Evolutionary conservation across 2,888 invertebrate species (phyloP).

Genomic region (Agapostemon virescens): DNA sequence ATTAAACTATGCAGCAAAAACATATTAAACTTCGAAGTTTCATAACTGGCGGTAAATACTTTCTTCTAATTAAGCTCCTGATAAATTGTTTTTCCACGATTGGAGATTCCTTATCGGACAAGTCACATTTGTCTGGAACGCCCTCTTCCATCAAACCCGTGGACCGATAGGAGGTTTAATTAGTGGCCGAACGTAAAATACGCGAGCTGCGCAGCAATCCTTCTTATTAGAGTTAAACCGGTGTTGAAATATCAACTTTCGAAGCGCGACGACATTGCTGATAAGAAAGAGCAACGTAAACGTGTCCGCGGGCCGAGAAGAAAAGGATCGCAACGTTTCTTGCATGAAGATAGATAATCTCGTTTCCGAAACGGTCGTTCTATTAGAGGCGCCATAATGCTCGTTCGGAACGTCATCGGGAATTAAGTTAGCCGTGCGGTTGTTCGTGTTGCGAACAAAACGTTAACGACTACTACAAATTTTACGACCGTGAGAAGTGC

Average conservation of each 20-base stretch:
- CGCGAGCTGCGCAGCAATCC: not conserved
- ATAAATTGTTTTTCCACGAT: slow-evolving; percentile 3
- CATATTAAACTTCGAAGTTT: not conserved
- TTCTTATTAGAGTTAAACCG: not conserved
- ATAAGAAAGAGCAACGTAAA: not conserved
- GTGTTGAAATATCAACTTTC: not conserved
- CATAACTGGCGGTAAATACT: not conserved
- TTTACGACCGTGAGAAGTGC: slow-evolving; percentile 3
- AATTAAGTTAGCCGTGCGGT: slow-evolving; percentile 4
- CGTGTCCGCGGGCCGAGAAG: not conserved
- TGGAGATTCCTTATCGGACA: not conserved
- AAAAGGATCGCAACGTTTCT: not conserved
- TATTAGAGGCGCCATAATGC: slow-evolving; percentile 21
- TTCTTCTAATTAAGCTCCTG: not conserved
- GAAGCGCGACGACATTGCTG: not conserved
- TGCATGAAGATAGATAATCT: slow-evolving; percentile 11
- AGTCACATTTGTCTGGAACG: not conserved
- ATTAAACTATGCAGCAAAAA: not conserved
- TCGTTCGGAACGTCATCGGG: slow-evolving; percentile 8
- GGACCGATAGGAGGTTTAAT: slow-evolving; percentile 10
- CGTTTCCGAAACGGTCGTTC: not conserved
- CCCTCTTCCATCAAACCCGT: not conserved
- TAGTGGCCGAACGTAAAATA: not conserved
- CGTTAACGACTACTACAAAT: slow-evolving; percentile 16
- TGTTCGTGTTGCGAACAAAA: slow-evolving; percentile 13